A percentile compares a stretch with the other conserved stretches of the same genome.
Conservation (phyloP, 2,888 invertebrate genomes). For the Drosophila prolongata region DNA sequence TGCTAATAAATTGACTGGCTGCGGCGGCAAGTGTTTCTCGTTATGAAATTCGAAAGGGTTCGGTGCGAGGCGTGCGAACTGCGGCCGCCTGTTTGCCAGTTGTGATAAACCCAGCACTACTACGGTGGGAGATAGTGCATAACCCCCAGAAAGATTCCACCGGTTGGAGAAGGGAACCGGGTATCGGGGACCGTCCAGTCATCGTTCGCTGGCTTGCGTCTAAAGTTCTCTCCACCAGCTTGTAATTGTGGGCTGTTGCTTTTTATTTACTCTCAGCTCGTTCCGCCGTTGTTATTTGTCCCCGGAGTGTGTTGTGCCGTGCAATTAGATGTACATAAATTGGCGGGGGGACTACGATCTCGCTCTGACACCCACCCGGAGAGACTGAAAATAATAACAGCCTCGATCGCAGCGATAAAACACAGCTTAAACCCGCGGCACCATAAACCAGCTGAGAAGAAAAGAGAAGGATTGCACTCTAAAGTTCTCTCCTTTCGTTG, state of each 20-base stretch:
- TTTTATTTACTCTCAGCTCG: slow-evolving; percentile 30
- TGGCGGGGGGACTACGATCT: slow-evolving; percentile 27
- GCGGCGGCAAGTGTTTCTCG: slow-evolving; percentile 37
- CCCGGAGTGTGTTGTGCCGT: slow-evolving; percentile 25
- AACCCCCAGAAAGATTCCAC: slow-evolving; percentile 12
- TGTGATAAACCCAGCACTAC: slow-evolving; percentile 22
- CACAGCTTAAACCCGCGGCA: slow-evolving; percentile 9
- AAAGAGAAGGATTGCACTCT: slow-evolving; percentile 1
- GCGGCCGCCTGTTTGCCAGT: slow-evolving; percentile 14
- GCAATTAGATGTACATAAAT: slow-evolving; percentile 50
- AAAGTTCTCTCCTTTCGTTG: slow-evolving; percentile 35
- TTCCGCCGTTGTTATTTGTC: slow-evolving; percentile 16
- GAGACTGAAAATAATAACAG: slow-evolving; percentile 21
- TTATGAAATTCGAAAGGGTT: slow-evolving; percentile 43
- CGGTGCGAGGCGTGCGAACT: slow-evolving; percentile 25
- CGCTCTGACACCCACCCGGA: slow-evolving; percentile 5
- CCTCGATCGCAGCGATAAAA: slow-evolving; percentile 28
- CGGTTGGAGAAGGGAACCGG: slow-evolving; percentile 4
- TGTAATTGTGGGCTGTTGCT: slow-evolving; percentile 37
- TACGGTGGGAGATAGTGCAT: slow-evolving; percentile 25
- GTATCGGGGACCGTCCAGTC: slow-evolving; percentile 29
- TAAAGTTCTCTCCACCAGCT: slow-evolving; percentile 41
- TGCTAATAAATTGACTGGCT: slow-evolving; percentile 74
- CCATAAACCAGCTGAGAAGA: slow-evolving; percentile 11
- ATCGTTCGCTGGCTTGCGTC: slow-evolving; percentile 41